Evolutionary conservation across 2,797 vertebrate genomes (phyloP).

Genomic region (Perdix hodgsoniae): DNA sequence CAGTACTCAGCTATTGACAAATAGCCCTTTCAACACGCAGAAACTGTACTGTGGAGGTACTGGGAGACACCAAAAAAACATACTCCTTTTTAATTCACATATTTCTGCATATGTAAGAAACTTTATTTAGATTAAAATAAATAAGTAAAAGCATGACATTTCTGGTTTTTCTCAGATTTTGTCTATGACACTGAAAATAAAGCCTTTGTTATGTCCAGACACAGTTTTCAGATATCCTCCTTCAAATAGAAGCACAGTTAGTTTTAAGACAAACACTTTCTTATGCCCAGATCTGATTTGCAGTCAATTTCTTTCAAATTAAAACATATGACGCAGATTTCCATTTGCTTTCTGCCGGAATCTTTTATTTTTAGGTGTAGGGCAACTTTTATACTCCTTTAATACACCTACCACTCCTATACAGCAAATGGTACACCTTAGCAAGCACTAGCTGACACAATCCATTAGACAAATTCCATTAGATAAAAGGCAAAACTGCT

Average conservation of each 20-base stretch:
- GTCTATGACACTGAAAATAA: conserved; percentile 6
- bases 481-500: background rate
- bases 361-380: conserved; percentile 54
- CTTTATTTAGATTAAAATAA: background rate
- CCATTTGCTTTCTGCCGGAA: conserved; percentile 26
- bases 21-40: background rate
- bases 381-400: background rate
- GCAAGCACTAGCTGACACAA: background rate
- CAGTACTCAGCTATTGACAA: background rate
- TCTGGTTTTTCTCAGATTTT: conserved; percentile 6
- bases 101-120: background rate
- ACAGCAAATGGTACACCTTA: background rate
- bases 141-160: background rate
- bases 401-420: background rate
- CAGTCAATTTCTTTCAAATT: conserved; percentile 38
- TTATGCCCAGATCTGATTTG: conserved; percentile 41
- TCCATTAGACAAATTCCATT: background rate
- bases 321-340: conserved; percentile 38
- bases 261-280: conserved; percentile 41
- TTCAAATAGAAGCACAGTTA: background rate
- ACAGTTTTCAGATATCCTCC: conserved; percentile 9
- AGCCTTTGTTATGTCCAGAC: conserved; percentile 2
- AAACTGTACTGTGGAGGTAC: background rate
- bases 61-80: background rate
- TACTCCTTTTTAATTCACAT: background rate